A percentile compares a stretch with the other conserved stretches of the same genome.
Evolutionary conservation across 1,140 invertebrate genomes (phyloP).

Genomic region (Halyomorpha halys): DNA sequence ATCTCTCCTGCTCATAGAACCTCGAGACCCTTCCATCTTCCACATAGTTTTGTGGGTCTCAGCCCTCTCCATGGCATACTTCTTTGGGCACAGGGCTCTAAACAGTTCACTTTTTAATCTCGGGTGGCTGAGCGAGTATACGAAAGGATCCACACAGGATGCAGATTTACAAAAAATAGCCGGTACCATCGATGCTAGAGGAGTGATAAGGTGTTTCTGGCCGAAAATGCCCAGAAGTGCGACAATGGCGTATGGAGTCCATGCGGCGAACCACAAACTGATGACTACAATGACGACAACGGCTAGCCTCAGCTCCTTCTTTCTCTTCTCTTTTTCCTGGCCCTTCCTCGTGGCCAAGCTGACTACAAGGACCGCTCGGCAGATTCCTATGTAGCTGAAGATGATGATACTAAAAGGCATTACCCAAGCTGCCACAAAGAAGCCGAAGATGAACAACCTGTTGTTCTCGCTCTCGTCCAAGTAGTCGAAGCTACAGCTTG

Average conservation of each 20-base stretch:
- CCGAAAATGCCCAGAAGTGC: constrained; percentile 60
- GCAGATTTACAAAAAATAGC: constrained; percentile 64
- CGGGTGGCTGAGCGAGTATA: constrained; percentile 61
- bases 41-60: constrained; percentile 16
- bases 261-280: constrained; percentile 58
- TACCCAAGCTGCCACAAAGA: constrained; percentile 56
- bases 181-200: constrained; percentile 58
- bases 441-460: constrained; percentile 52
- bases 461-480: constrained; percentile 45
- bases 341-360: constrained; percentile 36
- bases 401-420: constrained; percentile 55
- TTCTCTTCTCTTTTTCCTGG: constrained; percentile 50
- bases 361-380: constrained; percentile 25
- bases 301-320: constrained; percentile 54
- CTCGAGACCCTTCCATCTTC: constrained; percentile 18
- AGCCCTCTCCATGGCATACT: constrained; percentile 12
- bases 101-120: constrained; percentile 48
- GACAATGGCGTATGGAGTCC: constrained; percentile 64
- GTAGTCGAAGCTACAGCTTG: constrained; percentile 73
- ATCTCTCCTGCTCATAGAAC: neutral
- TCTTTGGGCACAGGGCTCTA: constrained; percentile 34
- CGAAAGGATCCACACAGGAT: constrained; percentile 61
- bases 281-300: constrained; percentile 54
- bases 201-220: constrained; percentile 48
- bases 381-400: constrained; percentile 58